Percentiles rank a stretch among this genome's conserved stretches.
Evolutionary conservation across 2,888 invertebrate genomes (phyloP).

Genomic region (Anticlea derivata): DNA sequence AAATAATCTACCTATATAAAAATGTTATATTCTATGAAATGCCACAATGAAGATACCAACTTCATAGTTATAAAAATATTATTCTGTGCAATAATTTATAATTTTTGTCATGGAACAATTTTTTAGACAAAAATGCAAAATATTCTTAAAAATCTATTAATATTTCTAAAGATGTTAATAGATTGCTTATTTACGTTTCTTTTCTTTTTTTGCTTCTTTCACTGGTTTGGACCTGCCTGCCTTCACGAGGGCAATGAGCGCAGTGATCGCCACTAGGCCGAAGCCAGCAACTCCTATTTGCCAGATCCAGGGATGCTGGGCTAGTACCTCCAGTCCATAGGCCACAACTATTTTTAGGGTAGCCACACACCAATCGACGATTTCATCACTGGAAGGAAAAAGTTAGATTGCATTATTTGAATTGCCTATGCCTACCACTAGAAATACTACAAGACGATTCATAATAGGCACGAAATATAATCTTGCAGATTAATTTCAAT

Average conservation of each 20-base stretch:
- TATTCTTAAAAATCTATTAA: slow-evolving; percentile 1
- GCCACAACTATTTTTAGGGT: slow-evolving; percentile 64
- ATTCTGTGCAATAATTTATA: neutral
- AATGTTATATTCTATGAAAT: neutral
- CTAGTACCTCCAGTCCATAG: slow-evolving; percentile 62
- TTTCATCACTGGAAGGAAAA: slow-evolving; percentile 72
- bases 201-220: slow-evolving; percentile 72
- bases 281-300: slow-evolving; percentile 76
- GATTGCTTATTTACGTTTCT: slow-evolving; percentile 68
- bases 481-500: too few relatives aligned
- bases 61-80: neutral
- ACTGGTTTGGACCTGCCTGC: slow-evolving; percentile 64
- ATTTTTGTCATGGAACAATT: neutral
- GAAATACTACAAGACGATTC: too few relatives aligned
- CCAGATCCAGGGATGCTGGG: slow-evolving; percentile 77
- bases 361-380: slow-evolving; percentile 75
- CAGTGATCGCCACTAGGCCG: slow-evolving; percentile 74
- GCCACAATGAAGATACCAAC: neutral
- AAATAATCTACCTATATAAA: neutral
- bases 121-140: slow-evolving; percentile 9
- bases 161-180: neutral
- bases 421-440: too few relatives aligned
- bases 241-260: slow-evolving; percentile 74
- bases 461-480: too few relatives aligned
- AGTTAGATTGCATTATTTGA: slow-evolving; percentile 2